phyloP scores from a whole-genome alignment of 2,888 invertebrate genomes.

The Cantharis nigra region DNA sequence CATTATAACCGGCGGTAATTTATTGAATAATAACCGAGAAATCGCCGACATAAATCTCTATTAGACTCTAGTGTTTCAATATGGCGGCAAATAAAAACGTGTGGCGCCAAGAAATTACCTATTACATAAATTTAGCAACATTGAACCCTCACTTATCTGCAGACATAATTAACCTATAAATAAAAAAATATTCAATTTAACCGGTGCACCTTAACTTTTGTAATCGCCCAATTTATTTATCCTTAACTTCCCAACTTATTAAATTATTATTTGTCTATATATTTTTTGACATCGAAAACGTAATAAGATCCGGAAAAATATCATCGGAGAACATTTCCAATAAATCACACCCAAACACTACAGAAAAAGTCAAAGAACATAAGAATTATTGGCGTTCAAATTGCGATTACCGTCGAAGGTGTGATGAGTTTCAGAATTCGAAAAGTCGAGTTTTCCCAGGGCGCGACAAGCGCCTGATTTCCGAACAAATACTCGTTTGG shows the following conservation, averaged over 20 bases:
- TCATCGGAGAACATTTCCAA: conserved; percentile 39
- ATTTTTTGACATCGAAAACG: conserved; percentile 1
- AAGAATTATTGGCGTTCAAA: conserved; percentile 45
- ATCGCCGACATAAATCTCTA: conserved; percentile 56
- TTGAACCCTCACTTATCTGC: conserved; percentile 20
- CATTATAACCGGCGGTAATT: conserved; percentile 54
- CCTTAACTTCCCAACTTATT: not conserved
- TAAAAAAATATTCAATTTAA: not conserved
- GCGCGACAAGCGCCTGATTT: conserved; percentile 20
- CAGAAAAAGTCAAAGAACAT: conserved; percentile 35
- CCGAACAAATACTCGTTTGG: conserved; percentile 35
- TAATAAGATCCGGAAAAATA: conserved; percentile 22
- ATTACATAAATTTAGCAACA: conserved; percentile 44
- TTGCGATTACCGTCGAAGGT: conserved; percentile 38
- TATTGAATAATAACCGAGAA: conserved; percentile 56
- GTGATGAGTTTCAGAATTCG: conserved; percentile 23
- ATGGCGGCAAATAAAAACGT: conserved; percentile 48
- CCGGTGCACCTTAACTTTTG: not conserved
- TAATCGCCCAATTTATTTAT: not conserved
- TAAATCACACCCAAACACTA: conserved; percentile 37
- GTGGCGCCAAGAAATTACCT: conserved; percentile 49
- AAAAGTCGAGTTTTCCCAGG: conserved; percentile 14
- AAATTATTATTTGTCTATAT: conserved; percentile 1
- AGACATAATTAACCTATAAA: not conserved
- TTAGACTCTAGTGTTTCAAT: conserved; percentile 51